Base-by-base conservation (phyloP, 35 echinoderm and acorn worm species). In the Apostichopus parvimensis region DNA sequence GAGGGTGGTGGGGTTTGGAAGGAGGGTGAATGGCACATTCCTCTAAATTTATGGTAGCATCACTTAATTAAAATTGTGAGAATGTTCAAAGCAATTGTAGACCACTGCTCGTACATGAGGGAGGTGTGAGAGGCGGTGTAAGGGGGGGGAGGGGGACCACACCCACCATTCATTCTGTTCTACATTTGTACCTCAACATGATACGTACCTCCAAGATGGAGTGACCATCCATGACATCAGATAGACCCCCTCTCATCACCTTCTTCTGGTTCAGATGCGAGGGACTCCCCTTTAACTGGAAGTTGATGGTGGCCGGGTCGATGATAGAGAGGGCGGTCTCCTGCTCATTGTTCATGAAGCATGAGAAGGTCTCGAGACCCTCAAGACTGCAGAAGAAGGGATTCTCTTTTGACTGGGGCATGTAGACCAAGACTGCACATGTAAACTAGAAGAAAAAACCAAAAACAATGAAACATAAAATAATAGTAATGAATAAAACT, bases 301-400 rank as follows among this genome's bases (percentile, higher is more conserved):
- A 77, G 66, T 91, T 96, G 80, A 98, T 73, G 62, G 94, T 94
- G 17, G 91, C 91, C 0, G 97, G 97, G 18, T 98, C 95, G 28
- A 98, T 94, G 93, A 98, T 98, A 72, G 97, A 98, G 61, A 98
- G 92, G 5, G 97, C 97, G 5, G 97, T 96, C 14, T 95, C 92
- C 53, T 92, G 86, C 58, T 98, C 97, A 59, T 81, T 96, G 9
- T 93, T 86, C 87, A 98, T 94, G 54, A 86, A 88, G 79, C 97
- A 98, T 20, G 97, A 98, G 85, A 98, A 98, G 6, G 95, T 93
- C 87, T 98, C 97, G 14, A 98, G 80, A 1, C 93, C 94, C 77
- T 98, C 90, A 20, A 98, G 93, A 53, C 91, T 95, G 28, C 97
- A 94, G 6, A 92, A 96, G 20, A 98, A 92, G 13, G 97, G 97